A percentile compares a stretch with the other conserved stretches of the same genome.
Evolutionary conservation across 2,797 vertebrate genomes (phyloP).

Genomic region (Telmatherina bonti): DNA sequence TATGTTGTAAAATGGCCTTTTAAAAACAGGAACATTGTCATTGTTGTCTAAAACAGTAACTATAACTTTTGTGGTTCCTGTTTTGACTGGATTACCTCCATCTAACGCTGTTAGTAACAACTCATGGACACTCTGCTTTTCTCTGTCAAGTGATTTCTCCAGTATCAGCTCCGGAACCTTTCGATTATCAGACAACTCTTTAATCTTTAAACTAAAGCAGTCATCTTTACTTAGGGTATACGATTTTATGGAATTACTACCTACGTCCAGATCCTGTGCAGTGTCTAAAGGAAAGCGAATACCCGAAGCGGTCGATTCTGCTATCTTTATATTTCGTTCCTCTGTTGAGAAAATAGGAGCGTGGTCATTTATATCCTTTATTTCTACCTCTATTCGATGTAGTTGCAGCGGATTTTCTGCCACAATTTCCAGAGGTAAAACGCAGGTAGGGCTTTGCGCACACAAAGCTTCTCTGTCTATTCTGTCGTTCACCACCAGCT

Average conservation of each 20-base stretch:
- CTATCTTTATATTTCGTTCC: slow-evolving; percentile 26
- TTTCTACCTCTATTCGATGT: slow-evolving; percentile 75
- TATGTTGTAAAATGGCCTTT: slow-evolving; percentile 59
- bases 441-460: slow-evolving; percentile 60
- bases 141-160: slow-evolving; percentile 66
- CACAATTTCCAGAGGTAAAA: slow-evolving; percentile 81
- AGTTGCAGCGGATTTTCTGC: slow-evolving; percentile 82
- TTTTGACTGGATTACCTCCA: slow-evolving; percentile 62
- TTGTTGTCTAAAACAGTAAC: slow-evolving; percentile 48
- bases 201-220: slow-evolving; percentile 64
- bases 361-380: slow-evolving; percentile 79
- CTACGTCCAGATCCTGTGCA: slow-evolving; percentile 58
- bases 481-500: slow-evolving; percentile 76
- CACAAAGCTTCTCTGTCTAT: slow-evolving; percentile 85
- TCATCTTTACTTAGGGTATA: slow-evolving; percentile 66
- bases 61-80: slow-evolving; percentile 59
- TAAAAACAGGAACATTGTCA: slow-evolving; percentile 51
- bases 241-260: slow-evolving; percentile 50
- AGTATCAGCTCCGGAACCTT: slow-evolving; percentile 59
- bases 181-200: slow-evolving; percentile 63
- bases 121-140: slow-evolving; percentile 41
- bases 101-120: slow-evolving; percentile 67
- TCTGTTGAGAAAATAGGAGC: slow-evolving; percentile 63
- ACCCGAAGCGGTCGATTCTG: slow-evolving; percentile 31
- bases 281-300: slow-evolving; percentile 54